phyloP scores from a whole-genome alignment of 1,140 invertebrate genomes.

The Eumaeus atala region DNA sequence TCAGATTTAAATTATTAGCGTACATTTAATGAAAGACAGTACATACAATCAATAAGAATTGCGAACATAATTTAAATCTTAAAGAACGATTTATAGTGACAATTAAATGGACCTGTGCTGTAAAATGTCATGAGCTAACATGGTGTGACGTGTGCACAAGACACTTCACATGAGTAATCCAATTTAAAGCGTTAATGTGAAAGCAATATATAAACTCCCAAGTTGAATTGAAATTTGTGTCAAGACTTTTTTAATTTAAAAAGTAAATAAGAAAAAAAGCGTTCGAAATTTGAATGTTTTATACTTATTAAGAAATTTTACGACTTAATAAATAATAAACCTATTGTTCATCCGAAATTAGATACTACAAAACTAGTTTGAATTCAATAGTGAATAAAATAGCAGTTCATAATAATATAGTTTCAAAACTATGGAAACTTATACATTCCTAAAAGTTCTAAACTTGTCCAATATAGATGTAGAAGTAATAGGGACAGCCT shows the following conservation, averaged over 20 bases:
- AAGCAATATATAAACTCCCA: not conserved
- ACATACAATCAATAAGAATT: too few relatives aligned
- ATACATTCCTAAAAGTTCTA: not conserved
- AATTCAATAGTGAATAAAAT: not conserved
- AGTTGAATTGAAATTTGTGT: not conserved
- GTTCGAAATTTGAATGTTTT: too few relatives aligned
- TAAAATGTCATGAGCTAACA: not conserved
- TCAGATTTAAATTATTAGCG: too few relatives aligned
- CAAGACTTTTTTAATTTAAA: too few relatives aligned
- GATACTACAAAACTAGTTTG: too few relatives aligned
- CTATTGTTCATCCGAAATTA: too few relatives aligned
- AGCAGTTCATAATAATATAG: too few relatives aligned
- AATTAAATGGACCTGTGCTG: constrained; percentile 10
- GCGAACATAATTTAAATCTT: not conserved
- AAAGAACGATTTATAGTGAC: constrained; percentile 6
- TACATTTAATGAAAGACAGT: too few relatives aligned
- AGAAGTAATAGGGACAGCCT: not conserved
- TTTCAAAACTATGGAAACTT: not conserved
- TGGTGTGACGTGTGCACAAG: constrained; percentile 2
- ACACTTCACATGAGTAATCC: constrained; percentile 4
- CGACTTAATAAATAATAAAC: too few relatives aligned
- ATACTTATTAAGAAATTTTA: too few relatives aligned
- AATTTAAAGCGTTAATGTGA: constrained; percentile 7
- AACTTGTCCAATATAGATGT: not conserved
- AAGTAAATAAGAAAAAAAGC: too few relatives aligned